Base-by-base conservation (phyloP, 2,113 vertebrate species). In the Scalopus aquaticus region DNA sequence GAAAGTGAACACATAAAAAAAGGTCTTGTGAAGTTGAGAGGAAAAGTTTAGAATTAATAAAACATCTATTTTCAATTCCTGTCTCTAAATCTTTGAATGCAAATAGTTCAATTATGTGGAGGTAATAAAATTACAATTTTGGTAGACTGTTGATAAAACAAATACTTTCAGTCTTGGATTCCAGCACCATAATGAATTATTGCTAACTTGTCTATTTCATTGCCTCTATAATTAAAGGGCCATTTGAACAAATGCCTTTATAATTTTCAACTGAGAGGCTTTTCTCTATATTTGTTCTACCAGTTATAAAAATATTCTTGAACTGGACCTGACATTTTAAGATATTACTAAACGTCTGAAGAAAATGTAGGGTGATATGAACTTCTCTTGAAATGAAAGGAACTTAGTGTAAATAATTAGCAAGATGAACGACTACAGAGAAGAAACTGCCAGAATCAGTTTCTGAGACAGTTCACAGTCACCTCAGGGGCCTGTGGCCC, bases 301-400 rank as follows among this genome's bases (percentile, higher is more conserved):
- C 58, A 93, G 42, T 79, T 93, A 95, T 39, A 93, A 95, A 94
- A 89, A 49, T 6, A 83, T 77, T 6, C 15, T 65, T 96, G 65
- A 89, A 81, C 20, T 5, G 65, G 81, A 78, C 28, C 83, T 88
- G 54, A 94, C 42, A 60, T 88, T 90, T 94, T 76, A 92, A 94
- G 86, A 60, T 49, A 84, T 60, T 35, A 91, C 7, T 90, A 9
- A 4, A 73, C 22, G 46, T 67, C 49, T 60, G 62, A 86, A 37
- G 73, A 83, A 91, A 95, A 74, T 12, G 30, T 0, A 93, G 26
- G 35, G 35, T 82, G 39, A 86, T 24, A 56, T 7, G 37, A 81
- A 64, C 78, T 80, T 94, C 51, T 89, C 74, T 92, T 60, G 64
- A 95, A 56, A 79, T 26, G 28, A 95, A 92, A 20, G 19, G 51